These are phyloP conservation scores for Vimba vimba DNA, from an alignment of 2,113 vertebrate species.

Conservation along the genomic window DNA sequence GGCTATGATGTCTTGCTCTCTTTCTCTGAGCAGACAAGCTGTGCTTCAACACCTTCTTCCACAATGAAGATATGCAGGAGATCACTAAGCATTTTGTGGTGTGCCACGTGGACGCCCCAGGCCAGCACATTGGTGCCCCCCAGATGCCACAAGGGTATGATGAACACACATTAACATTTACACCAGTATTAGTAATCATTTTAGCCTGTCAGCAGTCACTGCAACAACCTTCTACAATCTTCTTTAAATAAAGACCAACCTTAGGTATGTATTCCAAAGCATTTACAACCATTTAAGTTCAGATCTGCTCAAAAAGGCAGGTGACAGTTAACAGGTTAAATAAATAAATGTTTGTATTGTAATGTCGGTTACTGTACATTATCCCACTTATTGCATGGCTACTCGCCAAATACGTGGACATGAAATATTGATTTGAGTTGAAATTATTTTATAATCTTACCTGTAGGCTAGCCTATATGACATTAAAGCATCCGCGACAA, in stretches of 20 bases:
- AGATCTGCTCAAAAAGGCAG: too few relatives aligned
- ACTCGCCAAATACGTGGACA: not conserved
- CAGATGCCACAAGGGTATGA: constrained; percentile 94
- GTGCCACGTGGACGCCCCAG: constrained; percentile 93
- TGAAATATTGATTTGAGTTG: not conserved
- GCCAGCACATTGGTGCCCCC: constrained; percentile 88
- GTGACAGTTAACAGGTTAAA: too few relatives aligned
- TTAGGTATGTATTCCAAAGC: too few relatives aligned
- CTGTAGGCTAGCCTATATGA: not conserved
- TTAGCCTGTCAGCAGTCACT: too few relatives aligned
- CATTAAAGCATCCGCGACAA: not conserved
- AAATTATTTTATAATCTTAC: not conserved
- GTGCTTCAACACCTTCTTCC: constrained; percentile 96
- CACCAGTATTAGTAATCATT: not conserved
- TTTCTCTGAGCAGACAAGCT: constrained; percentile 88
- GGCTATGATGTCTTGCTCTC: not conserved
- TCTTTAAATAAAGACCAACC: too few relatives aligned
- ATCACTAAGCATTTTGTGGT: constrained; percentile 98
- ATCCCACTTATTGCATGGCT: not conserved
- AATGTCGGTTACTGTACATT: not conserved
- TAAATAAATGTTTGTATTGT: too few relatives aligned
- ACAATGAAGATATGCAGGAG: constrained; percentile 97
- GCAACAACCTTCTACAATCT: too few relatives aligned
- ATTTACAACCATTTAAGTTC: too few relatives aligned
- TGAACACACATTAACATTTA: not conserved